Percentiles rank a stretch among this genome's conserved stretches.
phyloP scores from a whole-genome alignment of 2,888 invertebrate genomes.

The Steinernema hermaphroditum region DNA sequence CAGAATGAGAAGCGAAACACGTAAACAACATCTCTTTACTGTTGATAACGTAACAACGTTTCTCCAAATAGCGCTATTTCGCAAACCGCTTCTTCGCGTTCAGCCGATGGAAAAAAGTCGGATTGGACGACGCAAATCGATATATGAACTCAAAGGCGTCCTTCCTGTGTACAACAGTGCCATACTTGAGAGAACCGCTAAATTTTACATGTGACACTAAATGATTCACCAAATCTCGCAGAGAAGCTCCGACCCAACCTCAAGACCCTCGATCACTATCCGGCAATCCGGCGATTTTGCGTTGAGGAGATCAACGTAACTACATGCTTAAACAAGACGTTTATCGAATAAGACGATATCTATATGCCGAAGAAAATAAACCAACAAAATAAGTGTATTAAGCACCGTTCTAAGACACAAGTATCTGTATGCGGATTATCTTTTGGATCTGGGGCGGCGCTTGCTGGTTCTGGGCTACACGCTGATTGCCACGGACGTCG shows the following conservation, averaged over 20 bases:
- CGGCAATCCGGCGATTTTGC: too few relatives aligned
- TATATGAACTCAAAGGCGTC: background rate
- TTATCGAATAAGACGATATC: too few relatives aligned
- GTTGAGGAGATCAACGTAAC: too few relatives aligned
- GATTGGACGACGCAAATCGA: background rate
- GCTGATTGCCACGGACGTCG: constrained; percentile 37
- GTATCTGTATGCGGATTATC: constrained; percentile 13
- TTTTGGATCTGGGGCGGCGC: constrained; percentile 8
- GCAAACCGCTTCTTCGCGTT: too few relatives aligned
- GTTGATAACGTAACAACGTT: too few relatives aligned
- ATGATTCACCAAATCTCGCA: background rate
- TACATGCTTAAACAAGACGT: too few relatives aligned
- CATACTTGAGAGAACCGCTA: background rate
- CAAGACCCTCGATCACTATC: too few relatives aligned
- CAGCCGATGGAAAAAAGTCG: background rate
- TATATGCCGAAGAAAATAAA: too few relatives aligned
- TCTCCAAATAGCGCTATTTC: too few relatives aligned
- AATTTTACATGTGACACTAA: background rate
- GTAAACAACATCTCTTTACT: too few relatives aligned
- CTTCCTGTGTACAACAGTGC: background rate
- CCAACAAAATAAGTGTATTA: too few relatives aligned
- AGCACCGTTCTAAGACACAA: background rate
- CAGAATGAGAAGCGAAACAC: too few relatives aligned
- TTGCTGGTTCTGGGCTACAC: constrained; percentile 29
- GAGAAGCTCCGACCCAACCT: background rate